Evolutionary conservation across 2,113 vertebrate species (phyloP), one percentile per base, ranked within the genome.

Genomic region (Brachirus orientalis): DNA sequence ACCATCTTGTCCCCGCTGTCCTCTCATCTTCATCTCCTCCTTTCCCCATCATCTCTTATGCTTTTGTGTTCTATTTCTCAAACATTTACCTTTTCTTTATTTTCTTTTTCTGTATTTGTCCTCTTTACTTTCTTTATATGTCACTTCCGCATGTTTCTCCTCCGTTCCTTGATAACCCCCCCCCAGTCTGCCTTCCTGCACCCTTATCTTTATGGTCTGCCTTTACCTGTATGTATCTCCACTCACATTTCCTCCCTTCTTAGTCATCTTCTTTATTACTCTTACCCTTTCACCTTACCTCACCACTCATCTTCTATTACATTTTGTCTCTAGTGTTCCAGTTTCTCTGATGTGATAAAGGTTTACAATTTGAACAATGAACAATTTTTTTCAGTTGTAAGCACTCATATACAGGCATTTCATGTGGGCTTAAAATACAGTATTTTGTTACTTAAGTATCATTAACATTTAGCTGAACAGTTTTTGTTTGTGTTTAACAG

Each of bases 191-290:
- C 47, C 38, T 14, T 53, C 4, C 28, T 37, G 36, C 63, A 41
- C 72, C 67, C 40, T 63, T 60, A 17, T 63, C 62, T 73, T 72
- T 53, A 73, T 48, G 60, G 63, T 53, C 18, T 16, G 54, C 61
- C 77, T 75, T 81, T 81, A 83, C 71, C 83, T 69, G 52, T 63
- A 44, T 48, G 19, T 43, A 40, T 28, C 51, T 74, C 45, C 19
- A 2, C 41, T 74, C 67, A 58, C 48, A 5, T 54, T 58, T 18
- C 8, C 19, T 70, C 61, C 43, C 47, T 61, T 56, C 62, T 63
- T 16, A 7, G 36, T 79, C 72, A 65, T 72, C 58, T 80, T 59
- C 43, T 83, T 88, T 86, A 83, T 86, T 85, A 75, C 77, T 0
- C 48, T 56, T 80, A 22, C 59, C 47, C 76, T 64, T 41, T 80